phyloP scores from a whole-genome alignment of 1,140 invertebrate species.

The Epicauta chinensis region DNA sequence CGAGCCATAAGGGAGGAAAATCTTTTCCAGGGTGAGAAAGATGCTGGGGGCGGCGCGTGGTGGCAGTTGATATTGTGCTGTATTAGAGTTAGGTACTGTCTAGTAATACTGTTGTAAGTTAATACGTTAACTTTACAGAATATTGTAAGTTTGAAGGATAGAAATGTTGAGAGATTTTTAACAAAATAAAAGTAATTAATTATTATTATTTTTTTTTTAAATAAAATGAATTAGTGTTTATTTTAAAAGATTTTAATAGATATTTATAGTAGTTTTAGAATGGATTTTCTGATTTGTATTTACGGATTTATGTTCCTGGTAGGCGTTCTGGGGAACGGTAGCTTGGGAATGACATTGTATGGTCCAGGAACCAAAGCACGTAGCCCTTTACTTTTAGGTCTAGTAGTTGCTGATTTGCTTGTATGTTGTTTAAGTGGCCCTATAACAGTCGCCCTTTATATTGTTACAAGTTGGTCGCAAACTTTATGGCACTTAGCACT shows the following conservation, averaged over 20 bases:
- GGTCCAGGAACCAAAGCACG: constrained; percentile 47
- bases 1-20: constrained; percentile 17
- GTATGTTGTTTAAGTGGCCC: constrained; percentile 64
- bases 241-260: background rate
- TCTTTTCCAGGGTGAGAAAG: constrained; percentile 13
- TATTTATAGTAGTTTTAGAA: constrained; percentile 17
- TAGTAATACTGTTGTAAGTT: no score
- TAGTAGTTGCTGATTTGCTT: constrained; percentile 62
- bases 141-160: no score
- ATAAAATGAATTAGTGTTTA: background rate
- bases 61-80: constrained; percentile 17
- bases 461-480: constrained; percentile 44
- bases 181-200: no score
- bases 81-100: no score
- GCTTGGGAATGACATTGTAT: constrained; percentile 54
- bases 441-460: constrained; percentile 51
- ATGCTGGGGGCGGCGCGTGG: constrained; percentile 22
- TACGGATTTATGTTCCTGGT: constrained; percentile 49
- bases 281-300: constrained; percentile 41
- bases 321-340: constrained; percentile 55
- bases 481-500: constrained; percentile 43
- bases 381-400: constrained; percentile 59
- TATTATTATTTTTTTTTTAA: no score
- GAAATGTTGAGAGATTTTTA: no score
- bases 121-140: no score